Evolutionary conservation across 1,140 invertebrate species (phyloP).

Genomic region (Drosophila chauvacae): DNA sequence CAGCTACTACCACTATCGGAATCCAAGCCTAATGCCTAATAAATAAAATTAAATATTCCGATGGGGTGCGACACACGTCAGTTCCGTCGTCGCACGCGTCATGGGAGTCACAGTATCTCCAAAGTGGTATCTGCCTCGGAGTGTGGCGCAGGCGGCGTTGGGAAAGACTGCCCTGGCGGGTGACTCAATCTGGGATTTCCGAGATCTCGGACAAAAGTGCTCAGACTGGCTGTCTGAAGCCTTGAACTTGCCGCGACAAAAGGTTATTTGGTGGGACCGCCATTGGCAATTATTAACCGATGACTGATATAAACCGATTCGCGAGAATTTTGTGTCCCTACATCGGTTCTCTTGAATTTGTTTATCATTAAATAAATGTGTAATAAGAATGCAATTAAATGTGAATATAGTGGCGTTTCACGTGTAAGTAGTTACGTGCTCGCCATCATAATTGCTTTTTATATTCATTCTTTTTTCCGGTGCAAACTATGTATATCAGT

Average conservation of each 20-base stretch:
- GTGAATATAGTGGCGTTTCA: not conserved
- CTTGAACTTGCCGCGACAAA: constrained; percentile 26
- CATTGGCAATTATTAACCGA: not conserved
- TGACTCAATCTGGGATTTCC: constrained; percentile 64
- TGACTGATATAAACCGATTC: constrained; percentile 23
- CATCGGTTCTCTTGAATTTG: constrained; percentile 16
- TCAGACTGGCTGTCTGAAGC: constrained; percentile 5
- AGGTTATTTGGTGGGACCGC: not conserved
- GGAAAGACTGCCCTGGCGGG: constrained; percentile 46
- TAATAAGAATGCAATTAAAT: not conserved
- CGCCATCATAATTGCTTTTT: not conserved
- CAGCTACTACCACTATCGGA: not conserved
- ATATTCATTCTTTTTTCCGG: not conserved
- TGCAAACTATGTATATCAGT: not conserved
- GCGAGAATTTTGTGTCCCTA: not conserved
- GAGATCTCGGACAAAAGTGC: constrained; percentile 23
- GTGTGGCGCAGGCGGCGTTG: constrained; percentile 35
- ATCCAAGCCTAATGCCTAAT: constrained; percentile 4
- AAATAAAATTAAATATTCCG: constrained; percentile 27
- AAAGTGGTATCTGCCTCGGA: constrained; percentile 11
- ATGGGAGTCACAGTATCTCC: constrained; percentile 34
- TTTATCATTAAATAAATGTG: constrained; percentile 20
- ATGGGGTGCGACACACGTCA: constrained; percentile 41
- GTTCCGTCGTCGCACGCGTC: constrained; percentile 62
- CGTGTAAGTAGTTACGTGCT: constrained; percentile 4